Percentiles rank a stretch among this genome's conserved stretches.
Conservation (phyloP, 1,140 invertebrate species). For the Samia ricini region DNA sequence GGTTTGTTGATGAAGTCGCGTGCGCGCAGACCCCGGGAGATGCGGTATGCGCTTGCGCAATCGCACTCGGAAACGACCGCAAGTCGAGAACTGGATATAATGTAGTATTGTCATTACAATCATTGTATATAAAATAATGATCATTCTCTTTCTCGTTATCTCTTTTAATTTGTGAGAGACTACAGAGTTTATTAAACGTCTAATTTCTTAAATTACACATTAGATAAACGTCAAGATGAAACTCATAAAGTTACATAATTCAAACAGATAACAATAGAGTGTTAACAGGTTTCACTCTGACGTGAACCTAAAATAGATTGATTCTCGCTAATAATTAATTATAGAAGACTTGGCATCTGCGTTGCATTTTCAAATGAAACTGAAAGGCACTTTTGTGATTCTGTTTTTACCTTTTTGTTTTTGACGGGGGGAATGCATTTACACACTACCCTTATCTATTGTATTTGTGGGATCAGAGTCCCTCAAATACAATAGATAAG, state of each 20-base stretch:
- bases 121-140: not conserved
- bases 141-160: not conserved
- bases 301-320: not conserved
- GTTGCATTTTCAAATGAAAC: not conserved
- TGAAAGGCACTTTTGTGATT: not conserved
- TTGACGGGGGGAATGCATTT: too few relatives aligned
- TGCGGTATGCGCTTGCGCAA: constrained; percentile 26
- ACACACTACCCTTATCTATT: too few relatives aligned
- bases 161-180: too few relatives aligned
- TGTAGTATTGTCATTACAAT: not conserved
- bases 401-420: too few relatives aligned
- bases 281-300: not conserved
- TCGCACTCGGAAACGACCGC: constrained; percentile 25
- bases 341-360: constrained; percentile 10
- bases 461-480: too few relatives aligned
- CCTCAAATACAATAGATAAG: too few relatives aligned
- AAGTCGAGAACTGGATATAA: constrained; percentile 29
- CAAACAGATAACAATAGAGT: not conserved
- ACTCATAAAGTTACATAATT: too few relatives aligned
- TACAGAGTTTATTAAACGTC: too few relatives aligned
- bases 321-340: not conserved
- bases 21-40: constrained; percentile 20
- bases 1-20: constrained; percentile 24
- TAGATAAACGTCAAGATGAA: not conserved
- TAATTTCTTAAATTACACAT: not conserved